A percentile compares a stretch with the other conserved stretches of the same genome.
Evolutionary conservation across 2,888 invertebrate species (phyloP).

Genomic region (Gryllus longicercus): DNA sequence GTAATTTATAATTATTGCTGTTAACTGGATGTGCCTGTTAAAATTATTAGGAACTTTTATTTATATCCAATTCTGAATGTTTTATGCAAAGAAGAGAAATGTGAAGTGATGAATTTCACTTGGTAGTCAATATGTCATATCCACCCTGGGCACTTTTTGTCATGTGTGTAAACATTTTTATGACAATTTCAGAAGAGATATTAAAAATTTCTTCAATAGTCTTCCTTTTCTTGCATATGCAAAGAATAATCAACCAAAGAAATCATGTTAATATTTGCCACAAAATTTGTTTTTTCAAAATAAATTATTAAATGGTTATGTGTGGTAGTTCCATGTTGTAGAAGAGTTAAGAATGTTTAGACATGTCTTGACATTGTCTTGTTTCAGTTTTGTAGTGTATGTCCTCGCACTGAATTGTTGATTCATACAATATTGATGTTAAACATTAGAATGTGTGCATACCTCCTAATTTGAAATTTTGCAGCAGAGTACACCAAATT

Average conservation of each 20-base stretch:
- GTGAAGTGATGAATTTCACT: not conserved
- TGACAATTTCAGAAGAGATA: not conserved
- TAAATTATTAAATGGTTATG: too few relatives aligned
- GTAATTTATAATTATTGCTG: not conserved
- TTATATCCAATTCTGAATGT: not conserved
- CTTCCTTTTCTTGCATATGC: constrained; percentile 17
- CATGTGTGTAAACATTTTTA: not conserved
- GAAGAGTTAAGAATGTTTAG: too few relatives aligned
- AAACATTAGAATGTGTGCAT: not conserved
- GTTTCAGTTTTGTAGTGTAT: not conserved
- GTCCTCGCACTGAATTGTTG: not conserved
- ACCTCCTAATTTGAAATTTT: not conserved
- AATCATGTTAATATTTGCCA: too few relatives aligned
- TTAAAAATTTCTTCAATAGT: not conserved
- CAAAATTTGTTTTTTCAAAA: too few relatives aligned
- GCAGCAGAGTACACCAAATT: not conserved
- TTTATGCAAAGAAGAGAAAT: not conserved
- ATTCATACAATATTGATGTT: not conserved
- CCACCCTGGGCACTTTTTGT: not conserved
- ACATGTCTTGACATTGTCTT: too few relatives aligned
- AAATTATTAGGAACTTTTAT: not conserved
- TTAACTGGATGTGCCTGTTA: not conserved
- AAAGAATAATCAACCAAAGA: not conserved
- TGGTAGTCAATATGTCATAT: not conserved
- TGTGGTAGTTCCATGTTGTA: too few relatives aligned